phyloP scores from a whole-genome alignment of 2,888 invertebrate species.

The Chrysolina oricalcia region DNA sequence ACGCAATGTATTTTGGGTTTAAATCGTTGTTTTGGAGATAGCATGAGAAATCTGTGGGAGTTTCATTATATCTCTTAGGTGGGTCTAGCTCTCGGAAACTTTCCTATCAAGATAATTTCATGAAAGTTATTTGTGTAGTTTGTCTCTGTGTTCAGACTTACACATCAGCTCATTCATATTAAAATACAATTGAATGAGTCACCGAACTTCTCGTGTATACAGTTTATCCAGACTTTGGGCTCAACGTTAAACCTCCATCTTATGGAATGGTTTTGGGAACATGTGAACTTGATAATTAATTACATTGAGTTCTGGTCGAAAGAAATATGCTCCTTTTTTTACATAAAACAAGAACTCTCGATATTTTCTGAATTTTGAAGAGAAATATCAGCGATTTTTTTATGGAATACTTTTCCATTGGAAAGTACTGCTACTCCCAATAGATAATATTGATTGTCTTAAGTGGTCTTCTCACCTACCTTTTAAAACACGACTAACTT shows the following conservation, averaged over 20 bases:
- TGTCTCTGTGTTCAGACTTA: conserved; percentile 55
- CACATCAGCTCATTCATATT: conserved; percentile 55
- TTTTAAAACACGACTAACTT: too few relatives aligned
- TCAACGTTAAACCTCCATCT: not conserved
- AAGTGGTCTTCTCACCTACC: too few relatives aligned
- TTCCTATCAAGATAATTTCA: conserved; percentile 68
- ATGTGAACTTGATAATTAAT: conserved; percentile 9
- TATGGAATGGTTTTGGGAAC: not conserved
- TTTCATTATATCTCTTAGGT: conserved; percentile 67
- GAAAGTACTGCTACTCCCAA: too few relatives aligned
- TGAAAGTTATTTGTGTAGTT: conserved; percentile 63
- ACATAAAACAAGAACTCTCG: too few relatives aligned
- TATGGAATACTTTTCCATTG: too few relatives aligned
- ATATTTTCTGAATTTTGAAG: too few relatives aligned
- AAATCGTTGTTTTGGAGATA: conserved; percentile 68
- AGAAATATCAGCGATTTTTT: too few relatives aligned
- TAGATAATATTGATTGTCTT: too few relatives aligned
- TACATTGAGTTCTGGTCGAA: not conserved
- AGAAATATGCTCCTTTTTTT: not conserved
- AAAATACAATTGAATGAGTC: conserved; percentile 38
- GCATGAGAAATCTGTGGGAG: conserved; percentile 62
- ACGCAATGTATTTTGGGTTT: conserved; percentile 69
- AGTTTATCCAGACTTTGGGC: conserved; percentile 15
- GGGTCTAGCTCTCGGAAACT: conserved; percentile 65
- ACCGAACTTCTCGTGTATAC: conserved; percentile 10